These are phyloP conservation scores for Diabrotica undecimpunctata DNA, from an alignment of 1,140 invertebrate genomes.

Conservation along the genomic window DNA sequence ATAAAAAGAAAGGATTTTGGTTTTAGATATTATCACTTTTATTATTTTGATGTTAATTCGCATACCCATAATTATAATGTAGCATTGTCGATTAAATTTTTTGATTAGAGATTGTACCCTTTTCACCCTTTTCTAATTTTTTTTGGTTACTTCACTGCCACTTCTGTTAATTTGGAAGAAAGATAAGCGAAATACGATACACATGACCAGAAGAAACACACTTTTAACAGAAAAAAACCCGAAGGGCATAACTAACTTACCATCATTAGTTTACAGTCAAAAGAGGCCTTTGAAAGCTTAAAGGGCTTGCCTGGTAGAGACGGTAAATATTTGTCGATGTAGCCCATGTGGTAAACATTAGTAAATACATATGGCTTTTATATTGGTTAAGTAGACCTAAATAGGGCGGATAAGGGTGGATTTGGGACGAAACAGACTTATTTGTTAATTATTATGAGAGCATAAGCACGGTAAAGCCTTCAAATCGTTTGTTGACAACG, in stretches of 20 bases:
- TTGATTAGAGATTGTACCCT: too few relatives aligned
- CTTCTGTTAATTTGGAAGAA: constrained; percentile 13
- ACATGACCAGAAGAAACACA: constrained; percentile 23
- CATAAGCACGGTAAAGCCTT: constrained; percentile 11
- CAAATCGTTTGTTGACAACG: constrained; percentile 14
- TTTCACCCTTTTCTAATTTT: too few relatives aligned
- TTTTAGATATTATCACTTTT: too few relatives aligned
- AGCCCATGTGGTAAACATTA: constrained; percentile 45
- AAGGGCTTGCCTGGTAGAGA: constrained; percentile 5
- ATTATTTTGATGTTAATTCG: too few relatives aligned
- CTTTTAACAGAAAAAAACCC: constrained; percentile 22
- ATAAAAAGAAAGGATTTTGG: too few relatives aligned
- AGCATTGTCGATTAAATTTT: too few relatives aligned
- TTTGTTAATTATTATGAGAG: constrained; percentile 28
- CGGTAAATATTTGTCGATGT: constrained; percentile 35
- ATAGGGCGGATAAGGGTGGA: constrained; percentile 25
- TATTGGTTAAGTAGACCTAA: constrained; percentile 33
- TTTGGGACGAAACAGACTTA: constrained; percentile 24
- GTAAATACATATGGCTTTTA: constrained; percentile 44
- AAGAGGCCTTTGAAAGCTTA: constrained; percentile 18
- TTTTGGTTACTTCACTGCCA: background rate
- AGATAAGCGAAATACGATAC: constrained; percentile 28
- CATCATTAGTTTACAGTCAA: constrained; percentile 19
- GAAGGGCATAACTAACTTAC: constrained; percentile 17
- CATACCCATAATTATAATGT: too few relatives aligned